Evolutionary conservation across 2,113 vertebrate genomes (phyloP).

Genomic region (Verasper variegatus): DNA sequence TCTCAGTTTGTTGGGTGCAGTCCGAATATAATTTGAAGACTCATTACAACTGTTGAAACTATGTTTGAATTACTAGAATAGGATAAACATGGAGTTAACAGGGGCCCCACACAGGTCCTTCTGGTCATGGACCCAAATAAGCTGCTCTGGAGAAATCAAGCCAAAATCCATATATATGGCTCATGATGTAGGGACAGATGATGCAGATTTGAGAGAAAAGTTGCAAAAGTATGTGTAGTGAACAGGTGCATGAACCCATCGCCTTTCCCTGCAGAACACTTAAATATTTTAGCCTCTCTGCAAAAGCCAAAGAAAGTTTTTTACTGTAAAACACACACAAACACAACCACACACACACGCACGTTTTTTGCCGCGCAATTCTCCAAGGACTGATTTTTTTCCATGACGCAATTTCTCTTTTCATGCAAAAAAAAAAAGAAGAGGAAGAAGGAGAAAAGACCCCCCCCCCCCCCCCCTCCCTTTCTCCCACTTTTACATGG

Average conservation of each 20-base stretch:
- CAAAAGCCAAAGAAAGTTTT: too few species aligned
- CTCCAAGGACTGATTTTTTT: conserved; percentile 74
- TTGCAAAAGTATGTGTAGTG: not conserved
- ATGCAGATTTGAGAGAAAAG: not conserved
- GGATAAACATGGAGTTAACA: not conserved
- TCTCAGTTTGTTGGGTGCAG: too few species aligned
- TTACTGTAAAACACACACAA: not conserved
- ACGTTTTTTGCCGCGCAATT: conserved; percentile 56
- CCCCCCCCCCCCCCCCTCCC: conserved; percentile 43
- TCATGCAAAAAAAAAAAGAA: conserved; percentile 60
- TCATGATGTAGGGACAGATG: not conserved
- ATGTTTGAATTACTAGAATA: too few species aligned
- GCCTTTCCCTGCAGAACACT: not conserved
- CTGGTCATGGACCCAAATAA: not conserved
- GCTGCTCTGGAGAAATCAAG: not conserved
- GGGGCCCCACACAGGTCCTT: not conserved
- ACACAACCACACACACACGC: conserved; percentile 20
- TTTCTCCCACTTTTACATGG: conserved; percentile 60
- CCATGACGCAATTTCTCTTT: conserved; percentile 85
- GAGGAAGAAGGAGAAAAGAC: conserved; percentile 32
- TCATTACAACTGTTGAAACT: too few species aligned
- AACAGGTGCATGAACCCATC: not conserved
- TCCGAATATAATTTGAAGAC: too few species aligned
- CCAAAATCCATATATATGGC: not conserved
- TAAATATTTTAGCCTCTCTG: too few species aligned